A percentile compares a stretch with the other conserved stretches of the same genome.
Conservation (phyloP, 2,888 invertebrate species). For the Drosophila mimetica region DNA sequence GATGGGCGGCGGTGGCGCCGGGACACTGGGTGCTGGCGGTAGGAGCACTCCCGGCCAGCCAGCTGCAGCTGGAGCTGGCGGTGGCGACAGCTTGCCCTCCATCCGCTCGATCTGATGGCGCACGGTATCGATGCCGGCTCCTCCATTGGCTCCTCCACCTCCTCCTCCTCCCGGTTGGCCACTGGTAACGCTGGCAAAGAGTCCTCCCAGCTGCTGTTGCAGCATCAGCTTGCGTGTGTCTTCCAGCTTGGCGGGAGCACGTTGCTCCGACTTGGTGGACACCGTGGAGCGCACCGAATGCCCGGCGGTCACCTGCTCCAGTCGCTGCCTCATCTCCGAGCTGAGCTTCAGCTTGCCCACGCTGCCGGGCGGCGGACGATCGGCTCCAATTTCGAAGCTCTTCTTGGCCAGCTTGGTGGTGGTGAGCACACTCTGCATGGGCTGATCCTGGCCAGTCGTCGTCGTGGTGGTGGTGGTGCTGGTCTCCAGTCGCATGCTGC, state of each 20-base stretch:
- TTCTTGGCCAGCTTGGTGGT: conserved; percentile 83
- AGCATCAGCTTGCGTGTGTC: conserved; percentile 93
- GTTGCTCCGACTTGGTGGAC: conserved; percentile 89
- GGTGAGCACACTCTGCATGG: conserved; percentile 41
- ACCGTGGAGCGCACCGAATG: conserved; percentile 93
- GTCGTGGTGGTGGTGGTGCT: conserved; percentile 49
- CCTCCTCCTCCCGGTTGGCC: not conserved
- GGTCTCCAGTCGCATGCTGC: conserved; percentile 79
- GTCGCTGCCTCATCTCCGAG: conserved; percentile 94
- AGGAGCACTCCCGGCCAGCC: conserved; percentile 89
- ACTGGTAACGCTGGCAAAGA: conserved; percentile 68
- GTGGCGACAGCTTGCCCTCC: conserved; percentile 86
- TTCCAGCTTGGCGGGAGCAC: conserved; percentile 92
- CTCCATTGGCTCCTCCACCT: not conserved
- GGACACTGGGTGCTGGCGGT: conserved; percentile 87
- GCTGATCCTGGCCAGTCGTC: conserved; percentile 46
- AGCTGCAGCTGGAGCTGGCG: conserved; percentile 82
- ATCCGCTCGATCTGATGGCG: conserved; percentile 87
- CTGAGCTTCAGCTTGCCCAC: conserved; percentile 95
- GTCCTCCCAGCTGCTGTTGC: conserved; percentile 92
- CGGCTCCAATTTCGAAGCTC: conserved; percentile 92
- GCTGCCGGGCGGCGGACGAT: conserved; percentile 93
- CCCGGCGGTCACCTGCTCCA: conserved; percentile 95
- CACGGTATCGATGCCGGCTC: conserved; percentile 70
- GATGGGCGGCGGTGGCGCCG: conserved; percentile 87